Evolutionary conservation across 2,888 invertebrate species (phyloP).

Genomic region (Cinara cedri): DNA sequence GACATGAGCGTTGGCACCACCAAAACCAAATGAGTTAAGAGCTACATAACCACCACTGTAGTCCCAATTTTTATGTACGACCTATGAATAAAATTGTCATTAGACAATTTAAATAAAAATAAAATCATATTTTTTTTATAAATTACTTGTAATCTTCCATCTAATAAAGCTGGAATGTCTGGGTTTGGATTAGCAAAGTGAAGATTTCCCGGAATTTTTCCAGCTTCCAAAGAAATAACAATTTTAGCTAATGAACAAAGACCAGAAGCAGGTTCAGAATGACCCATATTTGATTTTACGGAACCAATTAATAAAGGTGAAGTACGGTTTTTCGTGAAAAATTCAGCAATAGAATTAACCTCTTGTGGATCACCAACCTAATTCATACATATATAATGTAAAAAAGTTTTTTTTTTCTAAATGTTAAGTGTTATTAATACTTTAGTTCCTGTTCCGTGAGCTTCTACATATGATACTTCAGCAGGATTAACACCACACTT

Average conservation of each 20-base stretch:
- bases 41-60: slow-evolving; percentile 93
- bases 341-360: slow-evolving; percentile 89
- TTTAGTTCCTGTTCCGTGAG: slow-evolving; percentile 98
- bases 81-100: slow-evolving; percentile 63
- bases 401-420: not conserved
- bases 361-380: slow-evolving; percentile 96
- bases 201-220: slow-evolving; percentile 87
- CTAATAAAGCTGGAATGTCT: slow-evolving; percentile 87
- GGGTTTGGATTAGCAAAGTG: slow-evolving; percentile 87
- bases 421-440: slow-evolving; percentile 62
- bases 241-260: slow-evolving; percentile 90
- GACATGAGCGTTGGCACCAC: slow-evolving; percentile 94
- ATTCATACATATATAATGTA: slow-evolving; percentile 18
- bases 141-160: slow-evolving; percentile 81
- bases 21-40: slow-evolving; percentile 97
- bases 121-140: not conserved
- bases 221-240: slow-evolving; percentile 89
- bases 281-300: slow-evolving; percentile 98
- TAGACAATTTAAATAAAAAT: not conserved
- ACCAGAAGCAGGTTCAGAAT: slow-evolving; percentile 92
- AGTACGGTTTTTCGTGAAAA: slow-evolving; percentile 77
- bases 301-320: slow-evolving; percentile 89
- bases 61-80: slow-evolving; percentile 80
- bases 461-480: slow-evolving; percentile 90
- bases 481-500: slow-evolving; percentile 82